Percentiles rank a stretch among this genome's conserved stretches.
phyloP scores from a whole-genome alignment of 1,140 invertebrate species.

The Colletes gigas region DNA sequence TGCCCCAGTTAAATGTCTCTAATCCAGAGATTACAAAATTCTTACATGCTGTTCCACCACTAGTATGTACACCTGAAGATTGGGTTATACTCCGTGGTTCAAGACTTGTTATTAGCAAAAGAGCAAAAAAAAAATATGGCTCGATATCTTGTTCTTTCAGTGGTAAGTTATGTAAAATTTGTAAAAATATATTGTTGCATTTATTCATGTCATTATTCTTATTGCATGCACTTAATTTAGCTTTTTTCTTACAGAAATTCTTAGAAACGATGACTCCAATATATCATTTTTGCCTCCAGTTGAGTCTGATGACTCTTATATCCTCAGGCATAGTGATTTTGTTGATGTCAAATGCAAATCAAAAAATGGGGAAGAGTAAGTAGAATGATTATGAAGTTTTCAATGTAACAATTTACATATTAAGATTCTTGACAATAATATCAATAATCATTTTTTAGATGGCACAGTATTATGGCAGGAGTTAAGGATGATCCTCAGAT shows the following conservation, averaged over 20 bases:
- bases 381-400: slow-evolving; percentile 35
- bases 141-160: slow-evolving; percentile 81
- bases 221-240: neutral
- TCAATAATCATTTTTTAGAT: slow-evolving; percentile 74
- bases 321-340: slow-evolving; percentile 85
- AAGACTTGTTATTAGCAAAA: slow-evolving; percentile 81
- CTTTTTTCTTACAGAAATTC: slow-evolving; percentile 82
- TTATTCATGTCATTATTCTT: neutral
- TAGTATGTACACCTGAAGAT: slow-evolving; percentile 83
- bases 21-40: slow-evolving; percentile 87
- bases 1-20: slow-evolving; percentile 85
- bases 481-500: slow-evolving; percentile 80
- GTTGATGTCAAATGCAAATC: slow-evolving; percentile 83
- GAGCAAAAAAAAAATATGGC: slow-evolving; percentile 79
- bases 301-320: slow-evolving; percentile 83
- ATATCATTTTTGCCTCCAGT: slow-evolving; percentile 79
- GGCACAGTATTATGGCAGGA: slow-evolving; percentile 83
- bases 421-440: neutral
- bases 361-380: slow-evolving; percentile 80
- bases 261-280: slow-evolving; percentile 83
- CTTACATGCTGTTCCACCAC: slow-evolving; percentile 82
- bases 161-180: slow-evolving; percentile 65
- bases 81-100: slow-evolving; percentile 79
- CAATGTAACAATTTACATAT: neutral
- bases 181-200: neutral